These are phyloP conservation scores for Euura saliciscinereae DNA, from an alignment of 1,140 invertebrate genomes.

Conservation along the genomic window DNA sequence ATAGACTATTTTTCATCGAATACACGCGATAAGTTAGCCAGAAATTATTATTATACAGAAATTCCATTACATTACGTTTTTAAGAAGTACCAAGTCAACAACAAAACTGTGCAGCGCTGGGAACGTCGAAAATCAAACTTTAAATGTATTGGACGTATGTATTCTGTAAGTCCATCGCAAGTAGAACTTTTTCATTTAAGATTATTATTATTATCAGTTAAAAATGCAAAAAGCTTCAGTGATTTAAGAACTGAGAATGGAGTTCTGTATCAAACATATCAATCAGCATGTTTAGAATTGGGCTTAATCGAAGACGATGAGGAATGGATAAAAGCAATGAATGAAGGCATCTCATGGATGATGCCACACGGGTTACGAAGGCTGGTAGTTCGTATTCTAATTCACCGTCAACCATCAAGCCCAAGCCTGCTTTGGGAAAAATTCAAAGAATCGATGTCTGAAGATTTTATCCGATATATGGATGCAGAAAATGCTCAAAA, in stretches of 20 bases:
- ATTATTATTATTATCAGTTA: constrained; percentile 38
- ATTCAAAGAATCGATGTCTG: constrained; percentile 20
- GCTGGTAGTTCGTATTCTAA: constrained; percentile 22
- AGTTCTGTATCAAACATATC: constrained; percentile 32
- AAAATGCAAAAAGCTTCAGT: constrained; percentile 39
- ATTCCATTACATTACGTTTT: too few relatives aligned
- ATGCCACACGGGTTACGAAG: constrained; percentile 17
- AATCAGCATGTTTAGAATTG: constrained; percentile 36
- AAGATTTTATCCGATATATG: constrained; percentile 18
- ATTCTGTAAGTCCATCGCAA: constrained; percentile 34
- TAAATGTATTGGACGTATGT: constrained; percentile 20
- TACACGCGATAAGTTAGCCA: too few relatives aligned
- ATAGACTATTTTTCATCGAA: too few relatives aligned
- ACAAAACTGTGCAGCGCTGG: too few relatives aligned
- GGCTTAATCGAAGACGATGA: constrained; percentile 43
- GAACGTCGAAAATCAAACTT: too few relatives aligned
- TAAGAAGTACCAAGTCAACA: too few relatives aligned
- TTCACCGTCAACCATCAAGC: constrained; percentile 23
- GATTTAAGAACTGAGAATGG: constrained; percentile 42
- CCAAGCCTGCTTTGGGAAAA: constrained; percentile 21
- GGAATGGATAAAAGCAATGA: constrained; percentile 33
- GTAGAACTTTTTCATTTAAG: constrained; percentile 42
- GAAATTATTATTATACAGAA: too few relatives aligned
- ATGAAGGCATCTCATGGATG: constrained; percentile 18
- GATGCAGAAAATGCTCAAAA: not conserved